phyloP scores from a whole-genome alignment of 1,140 invertebrate species.

The Ylistrum balloti region DNA sequence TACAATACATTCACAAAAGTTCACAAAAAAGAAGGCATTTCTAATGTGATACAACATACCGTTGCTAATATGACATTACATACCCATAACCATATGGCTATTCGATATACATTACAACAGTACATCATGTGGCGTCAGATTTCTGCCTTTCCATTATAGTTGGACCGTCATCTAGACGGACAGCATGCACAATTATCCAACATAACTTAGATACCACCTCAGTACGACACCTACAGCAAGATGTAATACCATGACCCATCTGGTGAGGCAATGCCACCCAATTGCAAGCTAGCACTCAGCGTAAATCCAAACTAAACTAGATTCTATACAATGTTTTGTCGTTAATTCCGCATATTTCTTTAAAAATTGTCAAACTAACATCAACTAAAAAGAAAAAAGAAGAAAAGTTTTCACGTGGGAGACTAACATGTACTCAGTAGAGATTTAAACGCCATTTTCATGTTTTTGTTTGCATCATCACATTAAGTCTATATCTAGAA shows the following conservation, averaged over 20 bases:
- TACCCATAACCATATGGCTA: not conserved
- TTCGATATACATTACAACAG: not conserved
- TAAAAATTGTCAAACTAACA: too few relatives aligned
- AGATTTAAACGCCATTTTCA: too few relatives aligned
- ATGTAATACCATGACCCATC: not conserved
- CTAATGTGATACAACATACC: not conserved
- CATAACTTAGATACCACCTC: not conserved
- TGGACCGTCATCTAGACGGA: not conserved
- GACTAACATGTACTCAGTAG: too few relatives aligned
- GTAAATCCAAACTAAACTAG: too few relatives aligned
- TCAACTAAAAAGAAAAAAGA: too few relatives aligned
- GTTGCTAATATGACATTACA: not conserved
- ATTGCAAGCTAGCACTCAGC: not conserved
- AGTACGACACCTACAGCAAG: not conserved
- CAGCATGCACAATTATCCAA: not conserved
- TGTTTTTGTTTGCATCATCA: too few relatives aligned
- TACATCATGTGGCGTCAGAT: not conserved
- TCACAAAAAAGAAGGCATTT: not conserved
- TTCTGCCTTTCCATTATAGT: not conserved
- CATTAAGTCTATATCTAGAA: too few relatives aligned
- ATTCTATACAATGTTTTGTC: too few relatives aligned
- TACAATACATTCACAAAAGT: too few relatives aligned
- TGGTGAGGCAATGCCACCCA: not conserved
- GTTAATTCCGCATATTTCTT: too few relatives aligned
- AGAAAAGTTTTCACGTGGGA: too few relatives aligned